Base-by-base conservation (phyloP, 2,888 invertebrate species). In the Xanthorhoe designata region DNA sequence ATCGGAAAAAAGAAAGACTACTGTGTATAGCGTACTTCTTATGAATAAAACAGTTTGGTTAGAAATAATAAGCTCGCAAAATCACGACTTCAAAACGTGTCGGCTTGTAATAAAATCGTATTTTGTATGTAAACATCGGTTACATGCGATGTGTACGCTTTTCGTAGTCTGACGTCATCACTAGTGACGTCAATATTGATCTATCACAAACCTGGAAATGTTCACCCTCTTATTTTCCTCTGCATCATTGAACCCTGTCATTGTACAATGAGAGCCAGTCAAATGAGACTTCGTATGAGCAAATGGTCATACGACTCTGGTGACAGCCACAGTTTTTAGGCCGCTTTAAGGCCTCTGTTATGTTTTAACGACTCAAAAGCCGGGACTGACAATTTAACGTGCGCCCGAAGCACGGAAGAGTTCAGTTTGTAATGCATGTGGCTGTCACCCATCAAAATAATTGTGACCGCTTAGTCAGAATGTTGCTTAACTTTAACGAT, bases 141-240 rank as follows among this genome's bases (percentile, higher is more conserved):
- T 18, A 24, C 18, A 38, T 24, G 54, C 54, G 49, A 55, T 49
- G 49, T 54, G 61, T 35, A 55, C 42, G 18, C 2, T 53, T 35
- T 32, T 18, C 32, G 51, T 17, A 56, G 15, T 38, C 32, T 63
- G 52, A 56, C 56, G 62, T 63, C 57, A 45, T 18, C 56, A 32
- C 18, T 50, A 17, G 8, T 63, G 51, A 51, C 51, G 54, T 63
- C 62, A 51, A 32, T 45, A 49, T 49, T 35, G 38, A 51, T 55
- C 17, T 9, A 38, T 13, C 24, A 49, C 9, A 29, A 19, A 18
- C 47, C 17, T 35, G 58, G 13, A 45, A 24, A 42, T n/a, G 24
- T 13, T 42, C 13, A n/a, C 24, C 42, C 19, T 19, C 24, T 8
- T 42, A 45, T 45, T 56, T 42, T 54, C 29, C 35, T 35, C 17